phyloP scores from a whole-genome alignment of 2,797 vertebrate species.

The Schizopygopsis malacanthus region DNA sequence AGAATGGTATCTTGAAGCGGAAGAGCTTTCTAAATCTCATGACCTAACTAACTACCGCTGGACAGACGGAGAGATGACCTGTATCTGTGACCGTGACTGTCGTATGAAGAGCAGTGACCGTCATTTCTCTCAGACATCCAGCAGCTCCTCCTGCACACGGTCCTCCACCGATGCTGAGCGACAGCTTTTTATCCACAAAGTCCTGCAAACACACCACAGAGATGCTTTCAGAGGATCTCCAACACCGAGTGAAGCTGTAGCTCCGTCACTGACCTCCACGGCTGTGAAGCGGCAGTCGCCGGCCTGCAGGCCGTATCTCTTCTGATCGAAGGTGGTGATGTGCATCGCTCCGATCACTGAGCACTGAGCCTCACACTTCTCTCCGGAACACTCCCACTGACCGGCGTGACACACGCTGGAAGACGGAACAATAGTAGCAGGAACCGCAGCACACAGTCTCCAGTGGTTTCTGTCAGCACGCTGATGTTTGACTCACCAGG shows the following conservation, averaged over 20 bases:
- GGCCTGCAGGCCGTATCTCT: conserved; percentile 80
- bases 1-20: not conserved
- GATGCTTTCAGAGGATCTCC: not conserved
- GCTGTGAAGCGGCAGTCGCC: conserved; percentile 79
- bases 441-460: not conserved
- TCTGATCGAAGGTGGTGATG: conserved; percentile 88
- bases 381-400: conserved; percentile 83
- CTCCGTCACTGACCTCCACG: conserved; percentile 81
- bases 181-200: conserved; percentile 80
- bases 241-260: not conserved
- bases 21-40: not conserved
- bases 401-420: conserved; percentile 83
- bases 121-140: conserved; percentile 79
- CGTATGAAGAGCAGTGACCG: conserved; percentile 75
- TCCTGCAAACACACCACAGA: conserved; percentile 76
- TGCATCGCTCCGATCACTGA: conserved; percentile 80
- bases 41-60: not conserved
- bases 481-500: conserved; percentile 75
- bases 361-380: conserved; percentile 85
- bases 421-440: not conserved
- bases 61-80: conserved; percentile 69
- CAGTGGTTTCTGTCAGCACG: not conserved
- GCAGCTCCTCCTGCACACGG: conserved; percentile 67
- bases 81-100: conserved; percentile 79
- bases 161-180: conserved; percentile 75